A percentile compares a stretch with the other conserved stretches of the same genome.
Conservation (phyloP, 2,797 vertebrate genomes). For the Phalanger gymnotis region DNA sequence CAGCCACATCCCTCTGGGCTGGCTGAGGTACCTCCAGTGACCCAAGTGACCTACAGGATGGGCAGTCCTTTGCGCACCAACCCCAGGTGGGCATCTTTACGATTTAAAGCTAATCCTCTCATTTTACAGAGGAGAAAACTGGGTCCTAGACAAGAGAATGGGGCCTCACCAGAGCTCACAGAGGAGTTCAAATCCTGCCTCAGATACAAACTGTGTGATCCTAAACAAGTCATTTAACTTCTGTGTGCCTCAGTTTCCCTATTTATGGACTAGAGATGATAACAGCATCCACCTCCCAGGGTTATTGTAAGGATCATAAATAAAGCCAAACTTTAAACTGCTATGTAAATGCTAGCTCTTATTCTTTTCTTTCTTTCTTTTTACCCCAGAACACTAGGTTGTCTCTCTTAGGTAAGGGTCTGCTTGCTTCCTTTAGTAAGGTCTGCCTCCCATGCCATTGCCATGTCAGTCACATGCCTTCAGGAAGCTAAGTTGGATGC, state of each 20-base stretch:
- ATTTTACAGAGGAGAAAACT: not conserved
- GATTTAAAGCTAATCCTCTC: not conserved
- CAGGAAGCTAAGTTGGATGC: not conserved
- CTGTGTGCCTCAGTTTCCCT: not conserved
- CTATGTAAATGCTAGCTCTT: not conserved
- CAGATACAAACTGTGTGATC: not conserved
- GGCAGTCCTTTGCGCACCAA: not conserved
- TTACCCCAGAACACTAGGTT: not conserved
- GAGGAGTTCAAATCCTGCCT: not conserved
- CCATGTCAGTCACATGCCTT: not conserved
- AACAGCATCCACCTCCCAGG: not conserved
- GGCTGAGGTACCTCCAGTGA: constrained; percentile 23
- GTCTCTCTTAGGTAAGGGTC: not conserved
- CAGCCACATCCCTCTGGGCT: not conserved
- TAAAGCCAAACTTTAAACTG: not conserved
- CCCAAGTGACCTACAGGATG: constrained; percentile 1
- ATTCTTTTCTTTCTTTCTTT: not conserved
- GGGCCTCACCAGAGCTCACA: not conserved
- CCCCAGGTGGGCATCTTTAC: not conserved
- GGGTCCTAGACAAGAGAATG: not conserved
- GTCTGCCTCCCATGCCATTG: not conserved
- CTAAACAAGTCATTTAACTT: not conserved
- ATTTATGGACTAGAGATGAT: not conserved
- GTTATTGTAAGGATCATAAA: not conserved
- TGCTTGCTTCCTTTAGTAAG: not conserved